A percentile compares a stretch with the other conserved stretches of the same genome.
Evolutionary conservation across 2,113 vertebrate species (phyloP).

Genomic region (Paramisgurnus dabryanus): DNA sequence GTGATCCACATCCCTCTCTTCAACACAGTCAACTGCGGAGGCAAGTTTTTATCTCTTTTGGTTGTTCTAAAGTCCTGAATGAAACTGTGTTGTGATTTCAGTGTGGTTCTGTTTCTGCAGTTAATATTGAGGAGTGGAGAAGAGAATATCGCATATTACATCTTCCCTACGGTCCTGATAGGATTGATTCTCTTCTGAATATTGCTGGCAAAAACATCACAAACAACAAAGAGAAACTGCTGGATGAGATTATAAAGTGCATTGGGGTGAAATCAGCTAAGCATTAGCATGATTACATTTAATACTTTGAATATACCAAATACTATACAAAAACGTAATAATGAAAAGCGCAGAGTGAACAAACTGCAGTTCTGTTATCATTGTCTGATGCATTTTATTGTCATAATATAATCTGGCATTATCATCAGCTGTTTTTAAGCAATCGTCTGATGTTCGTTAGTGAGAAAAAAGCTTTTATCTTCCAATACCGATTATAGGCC

Average conservation of each 20-base stretch:
- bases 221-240: conserved; percentile 30
- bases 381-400: no score
- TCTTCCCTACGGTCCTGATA: neutral
- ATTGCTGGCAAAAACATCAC: conserved; percentile 21
- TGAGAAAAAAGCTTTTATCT: no score
- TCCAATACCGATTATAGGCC: no score
- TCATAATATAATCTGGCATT: no score
- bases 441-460: no score
- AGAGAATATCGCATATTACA: neutral
- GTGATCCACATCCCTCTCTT: conserved; percentile 54
- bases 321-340: no score
- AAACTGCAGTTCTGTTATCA: no score
- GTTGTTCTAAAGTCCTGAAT: neutral
- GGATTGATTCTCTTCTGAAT: conserved; percentile 11
- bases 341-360: no score
- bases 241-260: neutral
- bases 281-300: no score
- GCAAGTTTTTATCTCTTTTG: neutral
- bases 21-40: conserved; percentile 48
- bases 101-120: neutral
- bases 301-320: no score
- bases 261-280: neutral
- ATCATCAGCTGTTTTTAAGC: no score
- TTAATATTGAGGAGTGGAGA: neutral
- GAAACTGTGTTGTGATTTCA: neutral